These are phyloP conservation scores for Clavelina lepadiformis DNA, from an alignment of 23 tunicate species.

Conservation along the genomic window DNA sequence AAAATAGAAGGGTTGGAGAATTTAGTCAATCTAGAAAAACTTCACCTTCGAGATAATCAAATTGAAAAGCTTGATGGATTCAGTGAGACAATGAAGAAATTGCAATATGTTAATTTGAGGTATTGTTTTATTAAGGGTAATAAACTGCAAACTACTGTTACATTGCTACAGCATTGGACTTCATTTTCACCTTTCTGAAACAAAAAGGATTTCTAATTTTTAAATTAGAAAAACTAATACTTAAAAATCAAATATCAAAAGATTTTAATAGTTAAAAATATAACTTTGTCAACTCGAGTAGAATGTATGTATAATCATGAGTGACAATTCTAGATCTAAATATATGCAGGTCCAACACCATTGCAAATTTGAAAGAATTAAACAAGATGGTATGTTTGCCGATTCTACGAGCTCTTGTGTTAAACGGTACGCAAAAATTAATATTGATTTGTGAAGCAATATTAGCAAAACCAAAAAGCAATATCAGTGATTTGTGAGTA, in stretches of 20 bases:
- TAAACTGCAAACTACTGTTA: too few species aligned
- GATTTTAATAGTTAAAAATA: too few species aligned
- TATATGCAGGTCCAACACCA: constrained; percentile 59
- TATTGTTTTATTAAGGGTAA: constrained; percentile 12
- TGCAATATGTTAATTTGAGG: constrained; percentile 83
- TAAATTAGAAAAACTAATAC: too few species aligned
- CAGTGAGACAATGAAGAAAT: constrained; percentile 49
- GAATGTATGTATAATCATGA: too few species aligned
- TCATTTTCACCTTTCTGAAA: too few species aligned
- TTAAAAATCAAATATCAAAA: too few species aligned
- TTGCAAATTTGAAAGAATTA: constrained; percentile 55
- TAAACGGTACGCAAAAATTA: constrained; percentile 32
- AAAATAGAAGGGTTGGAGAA: constrained; percentile 65
- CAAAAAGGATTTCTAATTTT: too few species aligned
- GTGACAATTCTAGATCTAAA: too few species aligned
- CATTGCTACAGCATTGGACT: too few species aligned
- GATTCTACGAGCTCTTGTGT: constrained; percentile 54
- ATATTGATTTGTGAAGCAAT: not conserved
- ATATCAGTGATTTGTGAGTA: not conserved
- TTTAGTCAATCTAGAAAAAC: constrained; percentile 43
- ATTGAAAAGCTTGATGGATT: constrained; percentile 62
- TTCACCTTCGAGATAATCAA: constrained; percentile 85
- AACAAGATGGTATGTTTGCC: constrained; percentile 55
- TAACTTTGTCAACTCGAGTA: too few species aligned
- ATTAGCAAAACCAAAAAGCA: not conserved